A percentile compares a stretch with the other conserved stretches of the same genome.
Conservation (phyloP, 2,888 invertebrate genomes). For the Trissonchulus sp. region DNA sequence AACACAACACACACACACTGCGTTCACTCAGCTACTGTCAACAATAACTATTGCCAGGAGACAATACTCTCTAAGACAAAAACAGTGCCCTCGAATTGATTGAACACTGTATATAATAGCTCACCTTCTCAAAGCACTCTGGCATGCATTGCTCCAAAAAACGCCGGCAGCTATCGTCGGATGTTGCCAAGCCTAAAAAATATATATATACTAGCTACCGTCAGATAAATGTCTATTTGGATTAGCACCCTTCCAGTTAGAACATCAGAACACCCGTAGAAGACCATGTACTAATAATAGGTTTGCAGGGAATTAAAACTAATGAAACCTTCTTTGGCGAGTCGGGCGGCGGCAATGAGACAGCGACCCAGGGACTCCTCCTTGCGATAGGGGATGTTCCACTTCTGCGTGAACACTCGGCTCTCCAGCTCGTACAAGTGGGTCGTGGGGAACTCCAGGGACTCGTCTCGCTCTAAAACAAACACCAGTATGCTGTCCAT, state of each 20-base stretch:
- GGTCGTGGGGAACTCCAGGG: constrained; percentile 55
- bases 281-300: too few species aligned
- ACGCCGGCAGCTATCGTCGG: constrained; percentile 55
- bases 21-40: neutral
- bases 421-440: constrained; percentile 57
- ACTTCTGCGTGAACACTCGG: constrained; percentile 56
- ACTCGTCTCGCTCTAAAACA: neutral
- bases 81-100: too few species aligned
- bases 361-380: constrained; percentile 58
- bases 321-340: constrained; percentile 54
- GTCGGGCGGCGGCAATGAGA: constrained; percentile 54
- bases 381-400: constrained; percentile 58
- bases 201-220: too few species aligned
- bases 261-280: too few species aligned
- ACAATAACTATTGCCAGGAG: too few species aligned
- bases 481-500: neutral
- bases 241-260: too few species aligned
- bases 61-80: too few species aligned
- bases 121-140: constrained; percentile 57
- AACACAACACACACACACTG: neutral
- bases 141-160: constrained; percentile 56
- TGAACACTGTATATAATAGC: too few species aligned
- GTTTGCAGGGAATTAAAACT: neutral
- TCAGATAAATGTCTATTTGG: too few species aligned
- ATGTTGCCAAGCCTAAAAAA: constrained; percentile 52